phyloP scores from a whole-genome alignment of 35 echinoderm and acorn worm species.

The Lytechinus pictus region DNA sequence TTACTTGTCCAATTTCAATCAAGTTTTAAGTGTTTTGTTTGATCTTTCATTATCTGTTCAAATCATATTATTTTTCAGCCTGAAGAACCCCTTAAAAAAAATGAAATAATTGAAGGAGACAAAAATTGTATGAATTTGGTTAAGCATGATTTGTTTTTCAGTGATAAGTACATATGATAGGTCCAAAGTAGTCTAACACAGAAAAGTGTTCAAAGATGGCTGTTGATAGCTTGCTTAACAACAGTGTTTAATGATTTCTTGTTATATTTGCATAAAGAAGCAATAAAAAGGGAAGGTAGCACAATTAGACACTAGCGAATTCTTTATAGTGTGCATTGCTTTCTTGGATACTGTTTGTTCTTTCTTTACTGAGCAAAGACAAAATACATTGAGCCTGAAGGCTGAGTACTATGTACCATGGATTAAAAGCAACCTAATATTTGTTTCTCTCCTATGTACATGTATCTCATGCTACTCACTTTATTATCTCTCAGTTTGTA shows the following conservation, averaged over 20 bases:
- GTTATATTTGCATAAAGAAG: background rate
- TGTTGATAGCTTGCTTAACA: background rate
- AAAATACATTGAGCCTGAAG: background rate
- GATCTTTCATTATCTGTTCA: no score
- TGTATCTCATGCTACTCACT: background rate
- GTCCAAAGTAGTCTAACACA: background rate
- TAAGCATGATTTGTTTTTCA: no score
- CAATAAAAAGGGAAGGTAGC: background rate
- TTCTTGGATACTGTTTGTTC: constrained; percentile 4
- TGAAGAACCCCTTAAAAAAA: no score
- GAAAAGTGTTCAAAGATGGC: background rate
- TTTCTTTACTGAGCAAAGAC: background rate
- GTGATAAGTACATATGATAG: no score
- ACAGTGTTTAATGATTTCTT: background rate
- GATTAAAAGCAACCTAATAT: background rate
- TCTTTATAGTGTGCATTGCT: background rate
- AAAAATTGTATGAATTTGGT: no score
- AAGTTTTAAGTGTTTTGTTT: no score
- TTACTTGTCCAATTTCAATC: no score
- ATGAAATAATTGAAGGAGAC: no score
- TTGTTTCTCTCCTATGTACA: background rate
- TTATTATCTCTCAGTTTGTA: background rate
- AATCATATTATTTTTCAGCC: no score
- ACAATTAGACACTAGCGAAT: background rate
- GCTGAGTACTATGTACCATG: background rate